Evolutionary conservation across 2,888 invertebrate genomes (phyloP).

Genomic region (Lordiphosa andalusiaca): DNA sequence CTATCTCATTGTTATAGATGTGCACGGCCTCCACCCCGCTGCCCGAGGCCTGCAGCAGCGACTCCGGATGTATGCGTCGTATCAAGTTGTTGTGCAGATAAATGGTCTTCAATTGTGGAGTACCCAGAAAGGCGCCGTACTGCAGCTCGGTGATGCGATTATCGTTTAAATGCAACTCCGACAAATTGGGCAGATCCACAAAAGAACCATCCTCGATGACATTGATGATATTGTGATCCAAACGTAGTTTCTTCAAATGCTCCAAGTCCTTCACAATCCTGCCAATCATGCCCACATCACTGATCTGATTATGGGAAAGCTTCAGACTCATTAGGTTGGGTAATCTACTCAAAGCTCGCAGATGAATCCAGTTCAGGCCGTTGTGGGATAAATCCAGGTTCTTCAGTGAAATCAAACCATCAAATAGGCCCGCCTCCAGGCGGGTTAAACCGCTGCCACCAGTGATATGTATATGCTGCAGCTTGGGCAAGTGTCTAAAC

Average conservation of each 20-base stretch:
- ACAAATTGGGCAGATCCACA: constrained; percentile 87
- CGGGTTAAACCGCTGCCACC: constrained; percentile 85
- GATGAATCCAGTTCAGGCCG: constrained; percentile 88
- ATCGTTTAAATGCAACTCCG: constrained; percentile 85
- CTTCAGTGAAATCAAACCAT: constrained; percentile 85
- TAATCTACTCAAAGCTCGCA: constrained; percentile 85
- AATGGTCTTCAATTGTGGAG: constrained; percentile 86
- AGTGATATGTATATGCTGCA: constrained; percentile 88
- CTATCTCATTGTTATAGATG: constrained; percentile 88
- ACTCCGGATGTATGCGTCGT: constrained; percentile 89
- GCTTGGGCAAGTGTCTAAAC: constrained; percentile 86
- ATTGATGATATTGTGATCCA: constrained; percentile 87
- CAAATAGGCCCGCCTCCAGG: constrained; percentile 87
- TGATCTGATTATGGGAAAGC: constrained; percentile 86
- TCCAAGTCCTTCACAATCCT: constrained; percentile 88
- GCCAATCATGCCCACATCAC: constrained; percentile 91
- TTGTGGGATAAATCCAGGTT: constrained; percentile 89
- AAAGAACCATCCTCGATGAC: constrained; percentile 89
- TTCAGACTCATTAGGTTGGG: constrained; percentile 87
- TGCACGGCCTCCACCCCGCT: constrained; percentile 89
- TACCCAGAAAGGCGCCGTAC: constrained; percentile 90
- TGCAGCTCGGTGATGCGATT: constrained; percentile 89
- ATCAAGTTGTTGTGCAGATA: constrained; percentile 90
- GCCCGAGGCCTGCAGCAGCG: constrained; percentile 87
- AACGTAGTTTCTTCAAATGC: constrained; percentile 85